These are phyloP conservation scores for Alloscopus bannaensis DNA, from an alignment of 2,888 invertebrate genomes.

Conservation along the genomic window DNA sequence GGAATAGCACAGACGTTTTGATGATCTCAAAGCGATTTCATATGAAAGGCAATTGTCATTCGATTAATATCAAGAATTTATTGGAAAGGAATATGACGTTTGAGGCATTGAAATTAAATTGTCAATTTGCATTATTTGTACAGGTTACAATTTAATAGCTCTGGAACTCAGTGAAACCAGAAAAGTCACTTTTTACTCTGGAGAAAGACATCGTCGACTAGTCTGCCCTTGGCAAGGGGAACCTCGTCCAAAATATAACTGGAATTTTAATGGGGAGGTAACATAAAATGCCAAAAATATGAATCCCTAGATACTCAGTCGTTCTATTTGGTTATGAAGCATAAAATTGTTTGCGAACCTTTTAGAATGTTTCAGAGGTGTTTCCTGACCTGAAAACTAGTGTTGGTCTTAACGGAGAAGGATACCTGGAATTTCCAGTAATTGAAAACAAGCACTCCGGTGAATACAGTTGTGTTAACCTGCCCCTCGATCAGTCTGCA, in stretches of 20 bases:
- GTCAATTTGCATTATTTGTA: neutral
- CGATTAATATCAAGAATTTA: neutral
- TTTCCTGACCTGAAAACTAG: slow-evolving; percentile 21
- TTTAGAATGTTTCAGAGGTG: neutral
- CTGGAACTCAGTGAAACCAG: too few species aligned
- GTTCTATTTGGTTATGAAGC: neutral
- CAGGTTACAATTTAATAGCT: too few species aligned
- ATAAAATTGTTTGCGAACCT: neutral
- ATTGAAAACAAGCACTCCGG: neutral
- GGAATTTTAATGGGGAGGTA: slow-evolving; percentile 32
- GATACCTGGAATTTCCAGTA: slow-evolving; percentile 36
- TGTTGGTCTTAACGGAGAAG: slow-evolving; percentile 26
- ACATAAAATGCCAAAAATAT: neutral
- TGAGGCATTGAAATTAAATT: neutral
- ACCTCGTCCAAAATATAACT: slow-evolving; percentile 30
- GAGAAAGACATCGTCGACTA: slow-evolving; percentile 18
- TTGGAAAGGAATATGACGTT: neutral
- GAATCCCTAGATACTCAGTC: neutral
- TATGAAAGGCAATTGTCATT: slow-evolving; percentile 22
- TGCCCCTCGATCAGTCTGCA: neutral
- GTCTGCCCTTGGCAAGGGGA: slow-evolving; percentile 23
- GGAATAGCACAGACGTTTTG: slow-evolving; percentile 34
- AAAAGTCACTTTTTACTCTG: slow-evolving; percentile 10
- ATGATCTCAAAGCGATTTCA: slow-evolving; percentile 24
- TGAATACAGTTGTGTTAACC: neutral